Conservation (phyloP, 1,140 invertebrate genomes). For the Caenorhabditis inopinata region DNA sequence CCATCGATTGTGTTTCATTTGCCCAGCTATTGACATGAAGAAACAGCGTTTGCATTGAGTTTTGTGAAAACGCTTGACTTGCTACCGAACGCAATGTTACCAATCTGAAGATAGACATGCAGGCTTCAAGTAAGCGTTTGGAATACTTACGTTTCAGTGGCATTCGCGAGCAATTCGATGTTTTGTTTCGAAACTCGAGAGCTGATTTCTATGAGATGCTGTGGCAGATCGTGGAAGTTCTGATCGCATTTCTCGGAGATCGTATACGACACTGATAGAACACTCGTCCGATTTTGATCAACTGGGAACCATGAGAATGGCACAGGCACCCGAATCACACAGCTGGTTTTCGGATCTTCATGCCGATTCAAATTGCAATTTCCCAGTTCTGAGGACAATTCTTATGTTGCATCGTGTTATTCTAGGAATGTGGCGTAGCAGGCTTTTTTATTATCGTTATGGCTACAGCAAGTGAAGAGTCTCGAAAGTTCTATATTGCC, state of each 20-base stretch:
- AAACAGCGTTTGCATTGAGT: not conserved
- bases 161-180: constrained; percentile 30
- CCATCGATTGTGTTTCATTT: not conserved
- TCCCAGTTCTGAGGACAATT: constrained; percentile 10
- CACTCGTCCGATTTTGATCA: constrained; percentile 40
- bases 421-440: no score
- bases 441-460: no score
- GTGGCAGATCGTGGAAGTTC: constrained; percentile 42
- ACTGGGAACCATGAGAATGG: constrained; percentile 48
- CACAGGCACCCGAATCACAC: constrained; percentile 47
- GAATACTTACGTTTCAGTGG: not conserved
- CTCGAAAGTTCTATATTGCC: not conserved
- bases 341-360: constrained; percentile 31
- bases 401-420: no score
- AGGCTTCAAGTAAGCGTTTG: not conserved
- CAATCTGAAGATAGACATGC: not conserved
- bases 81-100: not conserved
- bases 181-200: constrained; percentile 36
- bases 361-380: constrained; percentile 42
- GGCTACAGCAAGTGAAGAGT: not conserved
- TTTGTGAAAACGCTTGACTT: not conserved
- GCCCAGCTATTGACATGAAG: not conserved
- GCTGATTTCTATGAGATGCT: constrained; percentile 31
- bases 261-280: constrained; percentile 37
- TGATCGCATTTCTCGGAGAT: constrained; percentile 32